phyloP scores from a whole-genome alignment of 2,888 invertebrate genomes.

The Drosophila siamana region DNA sequence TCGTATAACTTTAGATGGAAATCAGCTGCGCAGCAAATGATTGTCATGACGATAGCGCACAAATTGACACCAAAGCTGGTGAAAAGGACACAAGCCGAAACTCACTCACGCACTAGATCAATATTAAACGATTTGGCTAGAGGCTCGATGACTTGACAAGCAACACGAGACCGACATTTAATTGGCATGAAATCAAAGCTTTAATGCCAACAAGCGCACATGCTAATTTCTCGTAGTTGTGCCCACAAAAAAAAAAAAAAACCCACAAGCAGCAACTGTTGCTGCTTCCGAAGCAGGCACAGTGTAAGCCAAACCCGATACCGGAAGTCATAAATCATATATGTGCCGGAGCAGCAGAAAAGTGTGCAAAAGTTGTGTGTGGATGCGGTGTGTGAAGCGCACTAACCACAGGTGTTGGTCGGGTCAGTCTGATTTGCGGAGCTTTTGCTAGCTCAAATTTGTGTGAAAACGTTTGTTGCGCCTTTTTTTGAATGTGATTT shows the following conservation, averaged over 20 bases:
- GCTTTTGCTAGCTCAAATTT: conserved; percentile 30
- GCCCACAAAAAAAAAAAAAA: conserved; percentile 11
- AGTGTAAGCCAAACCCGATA: conserved; percentile 48
- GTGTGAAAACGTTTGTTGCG: conserved; percentile 34
- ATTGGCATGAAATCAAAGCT: conserved; percentile 54
- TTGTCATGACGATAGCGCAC: conserved; percentile 73
- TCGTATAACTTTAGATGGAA: conserved; percentile 67
- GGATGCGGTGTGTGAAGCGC: conserved; percentile 44
- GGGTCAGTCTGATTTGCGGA: conserved; percentile 51
- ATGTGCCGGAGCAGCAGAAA: conserved; percentile 31
- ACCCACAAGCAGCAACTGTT: conserved; percentile 45
- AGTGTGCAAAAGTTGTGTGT: conserved; percentile 8
- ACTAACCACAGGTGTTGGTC: conserved; percentile 72
- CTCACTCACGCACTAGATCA: conserved; percentile 71
- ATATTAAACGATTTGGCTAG: conserved; percentile 65
- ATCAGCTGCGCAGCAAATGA: conserved; percentile 67
- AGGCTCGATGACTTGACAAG: conserved; percentile 49
- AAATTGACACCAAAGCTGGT: conserved; percentile 57
- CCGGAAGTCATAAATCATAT: conserved; percentile 82
- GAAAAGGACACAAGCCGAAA: conserved; percentile 39
- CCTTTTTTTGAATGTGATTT: conserved; percentile 34
- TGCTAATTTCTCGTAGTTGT: conserved; percentile 25
- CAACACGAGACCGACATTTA: conserved; percentile 45
- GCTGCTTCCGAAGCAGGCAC: conserved; percentile 18
- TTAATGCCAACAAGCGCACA: conserved; percentile 21